A percentile compares a stretch with the other conserved stretches of the same genome.
Conservation (phyloP, 2,888 invertebrate species). For the Seira ritae region DNA sequence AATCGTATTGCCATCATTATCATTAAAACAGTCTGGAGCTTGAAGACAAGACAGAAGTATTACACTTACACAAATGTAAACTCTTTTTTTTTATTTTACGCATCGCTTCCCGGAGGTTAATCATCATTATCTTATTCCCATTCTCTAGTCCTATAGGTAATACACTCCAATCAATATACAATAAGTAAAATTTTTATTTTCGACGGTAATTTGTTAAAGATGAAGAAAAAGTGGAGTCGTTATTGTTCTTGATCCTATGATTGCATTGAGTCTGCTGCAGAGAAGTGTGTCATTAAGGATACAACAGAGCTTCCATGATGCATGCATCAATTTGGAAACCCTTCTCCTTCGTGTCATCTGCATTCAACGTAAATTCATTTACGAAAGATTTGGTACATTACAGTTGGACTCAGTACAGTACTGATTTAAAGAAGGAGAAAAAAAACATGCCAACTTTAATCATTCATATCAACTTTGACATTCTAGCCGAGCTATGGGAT, state of each 20-base stretch:
- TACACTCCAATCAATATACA: slow-evolving; percentile 11
- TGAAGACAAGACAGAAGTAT: too few relatives aligned
- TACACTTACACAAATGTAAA: not conserved
- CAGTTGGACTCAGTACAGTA: too few relatives aligned
- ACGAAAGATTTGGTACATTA: too few relatives aligned
- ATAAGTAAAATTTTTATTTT: not conserved
- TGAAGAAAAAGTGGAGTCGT: slow-evolving; percentile 4
- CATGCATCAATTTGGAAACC: too few relatives aligned
- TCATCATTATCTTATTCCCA: slow-evolving; percentile 42
- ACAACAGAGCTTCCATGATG: too few relatives aligned
- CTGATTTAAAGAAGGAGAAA: too few relatives aligned
- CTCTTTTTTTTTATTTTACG: slow-evolving; percentile 1
- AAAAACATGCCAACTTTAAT: slow-evolving; percentile 14
- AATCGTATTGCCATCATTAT: slow-evolving; percentile 42
- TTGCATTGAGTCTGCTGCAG: not conserved
- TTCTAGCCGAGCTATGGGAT: slow-evolving; percentile 32
- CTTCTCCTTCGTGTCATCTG: too few relatives aligned
- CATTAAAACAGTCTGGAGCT: slow-evolving; percentile 40
- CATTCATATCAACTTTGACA: slow-evolving; percentile 58
- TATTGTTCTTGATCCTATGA: not conserved
- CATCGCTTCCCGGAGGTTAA: slow-evolving; percentile 57
- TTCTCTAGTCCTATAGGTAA: not conserved
- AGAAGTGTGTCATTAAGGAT: slow-evolving; percentile 8
- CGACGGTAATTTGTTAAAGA: slow-evolving; percentile 8
- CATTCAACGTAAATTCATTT: too few relatives aligned